phyloP scores from a whole-genome alignment of 2,888 invertebrate genomes.

The Hydropsyche betteni region DNA sequence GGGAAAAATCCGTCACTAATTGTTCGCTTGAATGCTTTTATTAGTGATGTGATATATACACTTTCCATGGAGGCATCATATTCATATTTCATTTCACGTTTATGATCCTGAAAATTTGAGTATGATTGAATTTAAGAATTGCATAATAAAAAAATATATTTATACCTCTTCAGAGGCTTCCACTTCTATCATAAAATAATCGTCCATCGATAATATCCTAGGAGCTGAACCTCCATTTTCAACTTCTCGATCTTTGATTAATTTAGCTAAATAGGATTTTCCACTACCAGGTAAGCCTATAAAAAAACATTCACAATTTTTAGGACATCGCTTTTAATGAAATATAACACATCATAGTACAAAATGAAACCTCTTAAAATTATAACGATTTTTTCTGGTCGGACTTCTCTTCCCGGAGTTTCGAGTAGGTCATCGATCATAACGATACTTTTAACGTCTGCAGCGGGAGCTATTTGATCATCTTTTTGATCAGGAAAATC shows the following conservation, averaged over 20 bases:
- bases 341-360: too few species aligned
- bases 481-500: constrained; percentile 55
- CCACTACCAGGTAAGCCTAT: constrained; percentile 90
- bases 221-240: constrained; percentile 90
- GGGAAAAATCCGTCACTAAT: constrained; percentile 90
- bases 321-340: background rate
- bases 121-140: background rate
- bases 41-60: constrained; percentile 80
- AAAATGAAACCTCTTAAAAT: constrained; percentile 76
- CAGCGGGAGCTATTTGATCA: constrained; percentile 52
- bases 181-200: constrained; percentile 92
- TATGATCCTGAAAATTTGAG: constrained; percentile 61
- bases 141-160: constrained; percentile 20
- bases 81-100: constrained; percentile 83
- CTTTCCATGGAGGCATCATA: constrained; percentile 87
- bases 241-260: constrained; percentile 84
- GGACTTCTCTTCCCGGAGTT: constrained; percentile 79
- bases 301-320: constrained; percentile 43
- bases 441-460: constrained; percentile 63
- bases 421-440: constrained; percentile 86
- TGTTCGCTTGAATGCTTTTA: constrained; percentile 91
- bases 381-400: constrained; percentile 85
- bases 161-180: constrained; percentile 72
- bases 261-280: constrained; percentile 88
- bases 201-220: constrained; percentile 91